phyloP scores from a whole-genome alignment of 2,113 vertebrate genomes.

The Oreotrochilus melanogaster region DNA sequence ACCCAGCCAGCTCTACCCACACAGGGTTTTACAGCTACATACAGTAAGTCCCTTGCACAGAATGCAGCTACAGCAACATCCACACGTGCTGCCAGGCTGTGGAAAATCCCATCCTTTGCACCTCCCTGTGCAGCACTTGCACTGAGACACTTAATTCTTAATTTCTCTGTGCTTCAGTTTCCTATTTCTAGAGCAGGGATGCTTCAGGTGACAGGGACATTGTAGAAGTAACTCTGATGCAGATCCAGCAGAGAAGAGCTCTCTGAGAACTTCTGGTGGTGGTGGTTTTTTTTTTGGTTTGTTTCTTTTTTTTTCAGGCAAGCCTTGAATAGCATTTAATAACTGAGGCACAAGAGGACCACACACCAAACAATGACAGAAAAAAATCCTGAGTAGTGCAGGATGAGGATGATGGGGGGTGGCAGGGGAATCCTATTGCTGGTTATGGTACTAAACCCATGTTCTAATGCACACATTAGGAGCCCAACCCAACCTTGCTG shows the following conservation, averaged over 20 bases:
- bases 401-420: not conserved
- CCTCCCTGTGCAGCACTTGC: not conserved
- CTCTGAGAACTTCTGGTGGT: not conserved
- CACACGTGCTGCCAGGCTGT: not conserved
- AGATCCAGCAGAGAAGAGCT: not conserved
- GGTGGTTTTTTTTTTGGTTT: no score
- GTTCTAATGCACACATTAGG: not conserved
- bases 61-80: no score
- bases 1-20: not conserved
- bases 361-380: not conserved
- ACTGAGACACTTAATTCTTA: not conserved
- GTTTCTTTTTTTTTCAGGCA: not conserved
- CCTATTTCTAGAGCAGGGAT: not conserved
- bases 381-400: not conserved
- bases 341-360: not conserved
- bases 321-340: not conserved
- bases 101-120: rapidly evolving
- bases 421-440: not conserved
- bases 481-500: not conserved
- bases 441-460: not conserved
- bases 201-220: not conserved
- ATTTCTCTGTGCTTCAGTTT: not conserved
- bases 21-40: rapidly evolving
- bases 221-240: not conserved
- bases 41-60: no score